Base-by-base conservation (phyloP, 2,113 vertebrate genomes). In the Erinaceus europaeus region DNA sequence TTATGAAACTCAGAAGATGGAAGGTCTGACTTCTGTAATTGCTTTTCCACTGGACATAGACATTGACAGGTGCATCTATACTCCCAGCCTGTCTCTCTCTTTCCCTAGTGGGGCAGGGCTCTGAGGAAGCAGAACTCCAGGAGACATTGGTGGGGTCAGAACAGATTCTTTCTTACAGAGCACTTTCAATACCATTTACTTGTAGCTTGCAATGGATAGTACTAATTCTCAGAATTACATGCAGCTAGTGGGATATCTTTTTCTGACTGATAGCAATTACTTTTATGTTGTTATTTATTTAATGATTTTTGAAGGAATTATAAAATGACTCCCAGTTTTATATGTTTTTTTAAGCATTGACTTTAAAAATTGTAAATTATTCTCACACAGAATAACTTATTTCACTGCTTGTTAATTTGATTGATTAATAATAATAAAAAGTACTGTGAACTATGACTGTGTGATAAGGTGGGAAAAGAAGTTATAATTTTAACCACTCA, bases 321-420 rank as follows among this genome's bases (percentile, higher is more conserved):
- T 42, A 36, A 64, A 68, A 62, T 80, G 0, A 0, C 88, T 59
- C 3, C 17, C 40, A 76, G 36, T 46, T 84, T 65, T 76, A 4
- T 62, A 21, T 29, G 4, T 2, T 79, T 68, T 82, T 53, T 13
- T 5, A 13, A 88, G 5, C 9, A 90, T 46, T 23, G 21, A 57
- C 10, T 32, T 61, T n/a, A n/a, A n/a, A 88, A 32, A 36, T 73
- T 64, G 29, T 71, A 84, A 80, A 73, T 91, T 80, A 90, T 55
- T 7, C 55, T 64, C 32, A 50, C 15, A 78, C 5, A 69, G 29
- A 77, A 77, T 81, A 81, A 65, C 32, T 84, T 61, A 91, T 64
- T 93, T 92, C 64, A 84, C 27, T 90, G 93, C 88, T 94, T 55
- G 87, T 91, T 90, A 93, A 82, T 67, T 90, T 87, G 89, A 57